Evolutionary conservation across 2,113 vertebrate genomes (phyloP), one percentile per base, ranked within the genome.

Genomic region (Thomomys bottae): DNA sequence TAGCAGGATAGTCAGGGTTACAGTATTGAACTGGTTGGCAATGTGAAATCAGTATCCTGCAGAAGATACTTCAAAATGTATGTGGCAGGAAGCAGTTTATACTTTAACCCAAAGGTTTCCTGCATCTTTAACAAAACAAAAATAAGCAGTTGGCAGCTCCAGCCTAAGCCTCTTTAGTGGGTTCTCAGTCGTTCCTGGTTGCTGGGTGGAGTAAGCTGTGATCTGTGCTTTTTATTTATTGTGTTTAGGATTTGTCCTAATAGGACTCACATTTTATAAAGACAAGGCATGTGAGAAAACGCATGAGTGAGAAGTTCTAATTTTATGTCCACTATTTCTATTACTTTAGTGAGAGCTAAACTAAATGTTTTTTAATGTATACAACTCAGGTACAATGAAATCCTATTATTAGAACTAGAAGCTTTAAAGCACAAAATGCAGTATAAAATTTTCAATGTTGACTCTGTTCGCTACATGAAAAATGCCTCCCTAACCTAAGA

Each of bases 1-100:
- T 42, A 97, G 95, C 95, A 17, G 11, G 40, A 87, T 57, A 89
- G n/a, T 82, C 85, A 87, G 67, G 76, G 91, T 91, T 92, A 72
- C 1, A 45, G 67, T n/a, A 36, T 1, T 21, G 67, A 87, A 71
- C 68, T 18, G 2, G 64, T 82, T 2, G 23, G 34, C 57, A 68
- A 2, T 88, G 42, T 78, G 42, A 93, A 89, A 94, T 91, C 68
- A 93, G 87, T 24, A 28, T 63, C 3, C n/a, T 0, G 2, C 63
- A 87, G 24, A 42, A 61, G 59, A 30, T 0, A 0, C 54, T 20
- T 64, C 86, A 78, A 38, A 93, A 95, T 87, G 3, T 86, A 3
- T 83, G 49, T 90, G 57, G n/a, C n/a, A 26, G 34, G 78, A 87
- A 86, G 38, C 9, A 59, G 36, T 91, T 82, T 68, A 79, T 93